A percentile compares a stretch with the other conserved stretches of the same genome.
Evolutionary conservation across 2,113 vertebrate genomes (phyloP).

Genomic region (Psittacara wagleri): DNA sequence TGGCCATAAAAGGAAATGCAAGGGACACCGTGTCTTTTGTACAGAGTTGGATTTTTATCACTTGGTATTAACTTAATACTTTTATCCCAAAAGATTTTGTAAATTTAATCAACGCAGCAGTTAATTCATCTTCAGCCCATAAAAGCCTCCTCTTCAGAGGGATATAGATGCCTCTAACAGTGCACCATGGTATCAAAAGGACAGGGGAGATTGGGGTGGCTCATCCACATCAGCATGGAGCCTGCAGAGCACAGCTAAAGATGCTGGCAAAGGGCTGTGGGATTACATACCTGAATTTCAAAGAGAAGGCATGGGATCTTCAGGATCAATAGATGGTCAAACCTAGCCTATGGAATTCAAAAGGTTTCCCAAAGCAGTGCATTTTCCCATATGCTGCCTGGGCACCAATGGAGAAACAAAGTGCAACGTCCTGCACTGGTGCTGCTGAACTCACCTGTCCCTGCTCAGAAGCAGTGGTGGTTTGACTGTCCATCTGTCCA

Average conservation of each 20-base stretch:
- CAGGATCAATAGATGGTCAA: neutral
- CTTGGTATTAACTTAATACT: conserved; percentile 29
- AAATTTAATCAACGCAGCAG: conserved; percentile 2
- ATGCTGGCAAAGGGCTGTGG: neutral
- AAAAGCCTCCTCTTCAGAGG: neutral
- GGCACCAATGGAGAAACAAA: too few species aligned
- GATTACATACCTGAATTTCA: neutral
- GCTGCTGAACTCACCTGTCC: neutral
- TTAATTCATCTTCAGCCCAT: neutral
- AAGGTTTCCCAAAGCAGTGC: rapidly evolving
- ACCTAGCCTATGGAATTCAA: rapidly evolving
- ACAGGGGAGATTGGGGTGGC: rapidly evolving
- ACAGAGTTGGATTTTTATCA: neutral
- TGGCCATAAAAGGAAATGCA: neutral
- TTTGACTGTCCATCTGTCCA: neutral
- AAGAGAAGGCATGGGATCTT: neutral
- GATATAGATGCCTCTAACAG: neutral
- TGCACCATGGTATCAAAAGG: rapidly evolving
- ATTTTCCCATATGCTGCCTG: rapidly evolving
- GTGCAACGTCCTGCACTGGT: rapidly evolving
- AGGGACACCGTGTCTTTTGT: rapidly evolving
- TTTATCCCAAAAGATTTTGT: conserved; percentile 35
- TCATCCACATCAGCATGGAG: neutral
- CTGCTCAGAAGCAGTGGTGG: neutral
- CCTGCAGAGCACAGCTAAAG: neutral